phyloP scores from a whole-genome alignment of 2,888 invertebrate species.

The Therioaphis trifolii region DNA sequence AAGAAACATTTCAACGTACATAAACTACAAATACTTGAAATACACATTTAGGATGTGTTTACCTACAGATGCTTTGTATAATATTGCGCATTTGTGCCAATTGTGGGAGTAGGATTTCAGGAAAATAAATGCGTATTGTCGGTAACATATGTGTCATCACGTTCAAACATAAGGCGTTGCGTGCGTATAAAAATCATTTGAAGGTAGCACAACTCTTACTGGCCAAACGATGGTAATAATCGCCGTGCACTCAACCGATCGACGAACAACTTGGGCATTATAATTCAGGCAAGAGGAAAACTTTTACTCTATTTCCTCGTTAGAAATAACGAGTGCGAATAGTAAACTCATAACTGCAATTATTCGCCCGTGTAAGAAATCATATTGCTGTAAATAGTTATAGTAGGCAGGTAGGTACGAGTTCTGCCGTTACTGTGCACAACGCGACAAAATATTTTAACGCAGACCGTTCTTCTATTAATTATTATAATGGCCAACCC shows the following conservation, averaged over 20 bases:
- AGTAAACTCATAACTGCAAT: neutral
- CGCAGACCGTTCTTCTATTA: no score
- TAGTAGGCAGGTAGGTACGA: neutral
- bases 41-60: no score
- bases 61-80: neutral
- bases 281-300: neutral
- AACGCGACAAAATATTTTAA: neutral
- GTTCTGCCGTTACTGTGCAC: neutral
- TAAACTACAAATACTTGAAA: no score
- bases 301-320: slow-evolving; percentile 13
- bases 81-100: neutral
- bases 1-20: no score
- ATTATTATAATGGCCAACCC: neutral
- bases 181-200: no score
- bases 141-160: no score
- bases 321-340: slow-evolving; percentile 20
- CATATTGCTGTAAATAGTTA: neutral
- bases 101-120: neutral
- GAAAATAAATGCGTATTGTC: no score
- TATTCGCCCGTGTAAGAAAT: no score
- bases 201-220: neutral
- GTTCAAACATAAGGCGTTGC: no score
- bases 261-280: neutral
- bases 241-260: neutral
- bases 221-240: neutral